phyloP scores from a whole-genome alignment of 2,797 vertebrate genomes.

The Coccyzus lansbergi region DNA sequence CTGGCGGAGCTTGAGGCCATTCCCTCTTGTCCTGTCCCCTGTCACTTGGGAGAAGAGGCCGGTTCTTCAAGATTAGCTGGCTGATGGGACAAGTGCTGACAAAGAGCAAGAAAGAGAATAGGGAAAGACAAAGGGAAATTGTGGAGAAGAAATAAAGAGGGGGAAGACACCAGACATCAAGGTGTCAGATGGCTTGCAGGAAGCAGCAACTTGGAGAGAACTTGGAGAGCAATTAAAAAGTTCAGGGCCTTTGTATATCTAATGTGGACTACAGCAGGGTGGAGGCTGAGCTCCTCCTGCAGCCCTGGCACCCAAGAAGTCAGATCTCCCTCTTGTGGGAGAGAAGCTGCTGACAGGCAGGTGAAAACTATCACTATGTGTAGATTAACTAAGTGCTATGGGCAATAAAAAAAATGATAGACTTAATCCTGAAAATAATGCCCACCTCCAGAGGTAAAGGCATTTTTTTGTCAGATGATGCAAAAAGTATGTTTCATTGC shows the following conservation, averaged over 20 bases:
- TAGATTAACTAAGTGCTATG: neutral
- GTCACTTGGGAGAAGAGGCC: too few species aligned
- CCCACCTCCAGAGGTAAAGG: neutral
- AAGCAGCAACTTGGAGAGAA: neutral
- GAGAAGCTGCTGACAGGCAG: neutral
- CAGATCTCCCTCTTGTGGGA: neutral
- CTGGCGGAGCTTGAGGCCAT: too few species aligned
- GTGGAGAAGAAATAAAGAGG: neutral
- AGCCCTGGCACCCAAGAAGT: neutral
- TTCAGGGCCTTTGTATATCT: neutral
- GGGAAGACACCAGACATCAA: neutral
- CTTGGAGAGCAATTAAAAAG: neutral
- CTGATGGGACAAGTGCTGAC: neutral
- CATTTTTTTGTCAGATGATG: neutral
- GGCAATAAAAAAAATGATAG: neutral
- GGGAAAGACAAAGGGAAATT: neutral
- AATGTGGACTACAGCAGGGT: neutral
- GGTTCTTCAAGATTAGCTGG: neutral
- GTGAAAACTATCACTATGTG: neutral
- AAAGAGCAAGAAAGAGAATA: neutral
- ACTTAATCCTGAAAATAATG: neutral
- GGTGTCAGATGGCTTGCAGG: neutral
- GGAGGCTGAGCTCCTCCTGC: neutral
- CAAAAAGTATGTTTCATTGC: neutral
- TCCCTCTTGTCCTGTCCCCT: too few species aligned